Evolutionary conservation across 2,113 vertebrate genomes (phyloP).

Genomic region (Penelope pileata): DNA sequence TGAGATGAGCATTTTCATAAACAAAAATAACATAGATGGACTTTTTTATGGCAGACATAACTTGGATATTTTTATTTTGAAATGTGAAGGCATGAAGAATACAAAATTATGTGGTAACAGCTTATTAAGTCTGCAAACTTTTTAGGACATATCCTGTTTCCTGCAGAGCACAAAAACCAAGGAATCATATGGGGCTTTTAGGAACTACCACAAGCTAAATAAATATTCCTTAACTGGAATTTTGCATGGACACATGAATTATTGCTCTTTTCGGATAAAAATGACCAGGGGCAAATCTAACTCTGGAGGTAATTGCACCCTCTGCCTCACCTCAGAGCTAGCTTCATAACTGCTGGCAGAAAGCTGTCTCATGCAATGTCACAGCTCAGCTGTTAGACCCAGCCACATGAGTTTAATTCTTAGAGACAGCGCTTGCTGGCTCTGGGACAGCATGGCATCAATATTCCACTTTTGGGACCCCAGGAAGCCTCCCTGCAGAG

Average conservation of each 20-base stretch:
- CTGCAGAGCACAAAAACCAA: neutral
- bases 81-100: neutral
- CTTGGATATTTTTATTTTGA: neutral
- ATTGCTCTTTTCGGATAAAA: neutral
- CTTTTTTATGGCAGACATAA: neutral
- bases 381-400: neutral
- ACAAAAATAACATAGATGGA: neutral
- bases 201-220: neutral
- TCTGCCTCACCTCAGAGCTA: neutral
- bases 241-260: neutral
- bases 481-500: neutral
- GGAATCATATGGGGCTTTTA: neutral
- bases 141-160: neutral
- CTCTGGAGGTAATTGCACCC: neutral
- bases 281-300: neutral
- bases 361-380: neutral
- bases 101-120: neutral
- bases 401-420: rapidly evolving
- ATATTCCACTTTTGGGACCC: neutral
- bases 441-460: neutral
- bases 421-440: neutral
- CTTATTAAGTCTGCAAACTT: neutral
- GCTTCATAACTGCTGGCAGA: neutral
- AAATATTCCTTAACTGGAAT: neutral
- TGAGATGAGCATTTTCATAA: neutral